Conservation (phyloP, 2,113 vertebrate species). For the Verasper variegatus region DNA sequence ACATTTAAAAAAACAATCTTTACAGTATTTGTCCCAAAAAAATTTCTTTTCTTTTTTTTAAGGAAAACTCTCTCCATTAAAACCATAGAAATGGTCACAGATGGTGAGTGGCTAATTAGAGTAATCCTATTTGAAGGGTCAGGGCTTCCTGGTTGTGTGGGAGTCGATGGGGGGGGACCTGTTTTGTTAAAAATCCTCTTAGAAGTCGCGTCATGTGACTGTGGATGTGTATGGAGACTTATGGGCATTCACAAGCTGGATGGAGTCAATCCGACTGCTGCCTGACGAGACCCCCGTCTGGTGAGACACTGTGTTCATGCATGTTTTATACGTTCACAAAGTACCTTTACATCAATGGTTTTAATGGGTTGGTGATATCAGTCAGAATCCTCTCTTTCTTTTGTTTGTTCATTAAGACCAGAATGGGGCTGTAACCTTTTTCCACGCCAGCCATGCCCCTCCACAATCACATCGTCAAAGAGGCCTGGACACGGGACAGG, state of each 20-base stretch:
- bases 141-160: constrained; percentile 29
- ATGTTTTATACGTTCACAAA: not conserved
- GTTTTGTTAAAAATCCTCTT: constrained; percentile 73
- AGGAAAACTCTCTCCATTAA: constrained; percentile 14
- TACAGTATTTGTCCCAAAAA: no score
- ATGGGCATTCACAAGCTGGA: constrained; percentile 23
- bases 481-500: constrained; percentile 71
- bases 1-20: no score
- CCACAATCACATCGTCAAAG: constrained; percentile 55
- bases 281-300: not conserved
- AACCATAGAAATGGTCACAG: constrained; percentile 45
- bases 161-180: constrained; percentile 19
- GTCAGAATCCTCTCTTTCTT: not conserved
- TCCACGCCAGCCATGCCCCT: constrained; percentile 54
- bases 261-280: constrained; percentile 18
- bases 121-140: constrained; percentile 61
- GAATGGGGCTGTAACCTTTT: constrained; percentile 1
- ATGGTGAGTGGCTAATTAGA: constrained; percentile 61
- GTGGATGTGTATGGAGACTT: constrained; percentile 21
- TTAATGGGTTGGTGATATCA: not conserved
- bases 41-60: not conserved
- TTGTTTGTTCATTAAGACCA: constrained; percentile 12
- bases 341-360: not conserved
- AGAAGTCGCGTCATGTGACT: constrained; percentile 65
- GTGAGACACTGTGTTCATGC: constrained; percentile 13